Conservation (phyloP, 2,113 vertebrate genomes). For the Ciconia maguari region DNA sequence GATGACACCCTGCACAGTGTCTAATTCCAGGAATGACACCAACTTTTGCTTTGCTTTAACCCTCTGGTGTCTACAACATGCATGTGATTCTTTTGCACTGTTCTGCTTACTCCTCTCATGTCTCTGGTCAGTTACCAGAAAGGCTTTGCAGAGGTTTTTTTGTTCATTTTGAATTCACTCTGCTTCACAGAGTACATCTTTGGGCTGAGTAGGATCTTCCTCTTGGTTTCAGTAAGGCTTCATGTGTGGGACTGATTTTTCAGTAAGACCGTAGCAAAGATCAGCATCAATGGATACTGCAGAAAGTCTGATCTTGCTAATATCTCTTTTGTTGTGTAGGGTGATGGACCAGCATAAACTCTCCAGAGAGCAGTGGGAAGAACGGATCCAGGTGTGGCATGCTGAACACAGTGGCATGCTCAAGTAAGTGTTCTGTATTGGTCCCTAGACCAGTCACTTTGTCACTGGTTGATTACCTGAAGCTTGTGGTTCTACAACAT, state of each 20-base stretch:
- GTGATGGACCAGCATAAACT: conserved; percentile 97
- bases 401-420: conserved; percentile 92
- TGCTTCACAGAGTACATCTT: not conserved
- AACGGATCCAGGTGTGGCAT: conserved; percentile 96
- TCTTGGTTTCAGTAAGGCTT: not conserved
- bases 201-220: not conserved
- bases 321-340: conserved; percentile 62
- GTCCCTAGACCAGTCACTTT: not conserved
- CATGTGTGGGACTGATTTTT: not conserved
- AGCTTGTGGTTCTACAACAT: not conserved
- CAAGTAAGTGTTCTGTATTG: conserved; percentile 78
- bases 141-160: not conserved
- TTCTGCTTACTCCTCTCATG: not conserved
- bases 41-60: not conserved
- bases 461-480: not conserved
- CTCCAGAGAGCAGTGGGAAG: conserved; percentile 94
- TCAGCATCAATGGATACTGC: not conserved
- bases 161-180: not conserved
- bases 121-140: not conserved
- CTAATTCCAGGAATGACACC: not conserved
- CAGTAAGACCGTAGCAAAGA: not conserved
- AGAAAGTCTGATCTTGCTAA: not conserved
- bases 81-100: not conserved
- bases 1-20: not conserved
- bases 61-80: not conserved